Evolutionary conservation across 2,888 invertebrate species (phyloP).

Genomic region (Aethes cnicana): DNA sequence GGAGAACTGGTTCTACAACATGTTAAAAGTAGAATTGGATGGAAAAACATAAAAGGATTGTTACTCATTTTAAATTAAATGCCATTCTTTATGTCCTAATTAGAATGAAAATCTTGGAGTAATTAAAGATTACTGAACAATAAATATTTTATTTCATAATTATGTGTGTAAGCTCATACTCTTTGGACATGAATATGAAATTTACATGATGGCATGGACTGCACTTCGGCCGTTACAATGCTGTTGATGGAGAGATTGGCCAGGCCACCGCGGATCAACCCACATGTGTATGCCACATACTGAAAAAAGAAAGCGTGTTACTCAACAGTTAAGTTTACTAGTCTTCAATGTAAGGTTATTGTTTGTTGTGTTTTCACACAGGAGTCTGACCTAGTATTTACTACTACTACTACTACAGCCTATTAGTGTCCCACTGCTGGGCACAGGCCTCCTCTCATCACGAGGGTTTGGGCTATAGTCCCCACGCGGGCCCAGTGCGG

Average conservation of each 20-base stretch:
- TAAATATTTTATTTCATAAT: conserved; percentile 30
- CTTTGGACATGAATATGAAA: conserved; percentile 95
- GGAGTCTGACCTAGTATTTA: too few species aligned
- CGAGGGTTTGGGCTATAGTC: too few species aligned
- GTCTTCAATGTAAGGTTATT: too few species aligned
- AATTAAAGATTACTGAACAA: conserved; percentile 12
- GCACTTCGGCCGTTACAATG: conserved; percentile 97
- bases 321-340: too few species aligned
- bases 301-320: conserved; percentile 66
- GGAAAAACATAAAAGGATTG: too few species aligned
- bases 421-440: too few species aligned
- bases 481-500: too few species aligned
- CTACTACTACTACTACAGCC: too few species aligned
- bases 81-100: too few species aligned
- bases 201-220: conserved; percentile 95
- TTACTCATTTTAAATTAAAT: too few species aligned
- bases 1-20: conserved; percentile 35
- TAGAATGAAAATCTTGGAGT: neutral
- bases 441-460: too few species aligned
- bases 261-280: conserved; percentile 95
- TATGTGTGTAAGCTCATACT: conserved; percentile 61
- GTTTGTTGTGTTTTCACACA: too few species aligned
- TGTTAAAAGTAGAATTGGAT: conserved; percentile 27
- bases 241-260: conserved; percentile 96
- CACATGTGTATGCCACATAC: conserved; percentile 97